A percentile compares a stretch with the other conserved stretches of the same genome.
Conservation (phyloP, 2,797 vertebrate species). For the Xenops minutus region DNA sequence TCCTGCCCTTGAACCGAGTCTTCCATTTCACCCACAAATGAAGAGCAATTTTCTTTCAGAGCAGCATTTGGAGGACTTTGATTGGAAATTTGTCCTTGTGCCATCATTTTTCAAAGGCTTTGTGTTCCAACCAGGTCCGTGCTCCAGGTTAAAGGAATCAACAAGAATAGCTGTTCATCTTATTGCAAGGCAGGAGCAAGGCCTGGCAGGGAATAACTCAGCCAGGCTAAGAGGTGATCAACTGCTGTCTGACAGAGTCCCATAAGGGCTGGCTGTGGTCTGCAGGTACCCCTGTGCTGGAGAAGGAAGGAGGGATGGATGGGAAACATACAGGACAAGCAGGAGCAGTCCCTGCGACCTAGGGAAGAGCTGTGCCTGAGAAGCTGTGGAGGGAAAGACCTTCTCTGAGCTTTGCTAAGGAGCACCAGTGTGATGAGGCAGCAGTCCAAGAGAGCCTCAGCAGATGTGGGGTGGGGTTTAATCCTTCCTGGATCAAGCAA, state of each 20-base stretch:
- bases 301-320: background rate
- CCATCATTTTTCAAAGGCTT: conserved; percentile 6
- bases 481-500: background rate
- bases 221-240: background rate
- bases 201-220: background rate
- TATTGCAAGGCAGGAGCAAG: background rate
- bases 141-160: background rate
- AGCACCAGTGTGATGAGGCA: background rate
- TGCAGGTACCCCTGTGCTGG: background rate
- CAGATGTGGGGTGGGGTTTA: conserved; percentile 36
- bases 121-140: background rate
- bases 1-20: background rate
- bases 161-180: background rate
- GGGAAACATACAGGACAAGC: background rate
- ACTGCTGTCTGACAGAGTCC: background rate
- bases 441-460: background rate
- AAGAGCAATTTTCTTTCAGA: conserved; percentile 29
- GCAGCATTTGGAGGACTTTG: background rate
- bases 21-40: background rate
- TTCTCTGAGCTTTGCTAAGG: background rate
- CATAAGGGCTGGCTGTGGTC: fast-evolving
- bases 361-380: background rate
- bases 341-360: background rate
- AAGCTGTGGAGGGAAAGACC: background rate
- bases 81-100: conserved; percentile 1